Conservation (phyloP, 2,113 vertebrate species). For the Sphyrna mokarran region DNA sequence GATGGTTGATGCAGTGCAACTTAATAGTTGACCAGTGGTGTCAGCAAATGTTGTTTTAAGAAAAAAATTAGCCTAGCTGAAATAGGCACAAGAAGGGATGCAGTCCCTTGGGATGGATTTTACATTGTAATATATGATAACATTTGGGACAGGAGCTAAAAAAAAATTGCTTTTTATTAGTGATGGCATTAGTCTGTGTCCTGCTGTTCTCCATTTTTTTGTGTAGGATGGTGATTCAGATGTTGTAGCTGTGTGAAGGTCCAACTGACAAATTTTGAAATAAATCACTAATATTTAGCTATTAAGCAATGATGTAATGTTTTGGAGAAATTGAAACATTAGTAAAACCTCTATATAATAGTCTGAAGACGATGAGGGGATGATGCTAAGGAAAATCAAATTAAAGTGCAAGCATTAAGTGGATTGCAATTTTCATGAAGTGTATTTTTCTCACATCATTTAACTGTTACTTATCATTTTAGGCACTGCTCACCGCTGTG, state of each 20-base stretch:
- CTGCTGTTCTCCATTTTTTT: background rate
- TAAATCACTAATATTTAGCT: background rate
- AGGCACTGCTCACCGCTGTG: conserved; percentile 91
- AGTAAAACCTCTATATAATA: background rate
- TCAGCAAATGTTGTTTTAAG: background rate
- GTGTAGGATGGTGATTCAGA: background rate
- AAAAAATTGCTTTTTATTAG: background rate
- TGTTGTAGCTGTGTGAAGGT: background rate
- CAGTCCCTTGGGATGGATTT: background rate
- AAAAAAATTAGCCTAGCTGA: background rate
- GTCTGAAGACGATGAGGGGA: background rate
- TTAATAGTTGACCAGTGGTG: background rate
- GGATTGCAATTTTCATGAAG: background rate
- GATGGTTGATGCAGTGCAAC: background rate
- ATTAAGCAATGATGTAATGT: background rate
- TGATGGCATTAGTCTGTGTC: background rate
- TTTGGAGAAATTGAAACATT: background rate
- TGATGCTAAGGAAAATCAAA: background rate
- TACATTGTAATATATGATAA: background rate
- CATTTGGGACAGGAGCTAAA: background rate
- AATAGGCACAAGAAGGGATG: background rate
- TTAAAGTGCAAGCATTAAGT: background rate
- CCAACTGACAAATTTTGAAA: background rate
- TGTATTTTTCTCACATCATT: conserved; percentile 12
- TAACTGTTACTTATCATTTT: conserved; percentile 38